These are phyloP conservation scores for Oreochromis mossambicus DNA, from an alignment of 2,797 vertebrate genomes.

Conservation along the genomic window DNA sequence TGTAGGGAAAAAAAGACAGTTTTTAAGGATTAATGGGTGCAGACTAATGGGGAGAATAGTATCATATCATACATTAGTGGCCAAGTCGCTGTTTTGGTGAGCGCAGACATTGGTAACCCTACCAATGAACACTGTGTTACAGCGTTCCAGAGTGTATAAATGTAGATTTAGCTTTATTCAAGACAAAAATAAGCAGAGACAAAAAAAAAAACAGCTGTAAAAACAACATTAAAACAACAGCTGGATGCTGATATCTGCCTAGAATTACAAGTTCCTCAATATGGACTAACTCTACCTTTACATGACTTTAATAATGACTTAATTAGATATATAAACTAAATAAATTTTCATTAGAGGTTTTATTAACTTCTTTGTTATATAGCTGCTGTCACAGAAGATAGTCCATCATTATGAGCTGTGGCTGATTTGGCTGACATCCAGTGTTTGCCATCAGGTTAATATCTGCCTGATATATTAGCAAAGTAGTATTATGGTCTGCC, in stretches of 20 bases:
- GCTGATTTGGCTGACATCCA: not conserved
- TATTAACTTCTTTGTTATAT: not conserved
- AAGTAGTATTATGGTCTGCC: not conserved
- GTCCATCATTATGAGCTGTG: not conserved
- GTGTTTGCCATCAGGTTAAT: not conserved
- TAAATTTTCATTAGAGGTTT: not conserved
- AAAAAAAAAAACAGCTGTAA: not conserved
- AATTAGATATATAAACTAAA: not conserved
- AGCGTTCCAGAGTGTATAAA: not conserved
- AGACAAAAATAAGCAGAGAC: not conserved
- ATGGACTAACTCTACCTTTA: not conserved
- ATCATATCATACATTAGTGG: not conserved
- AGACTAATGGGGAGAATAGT: not conserved
- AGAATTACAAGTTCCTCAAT: not conserved
- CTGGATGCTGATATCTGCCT: not conserved
- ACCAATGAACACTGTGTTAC: accelerated
- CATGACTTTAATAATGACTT: not conserved
- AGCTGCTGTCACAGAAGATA: not conserved
- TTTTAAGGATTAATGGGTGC: not conserved
- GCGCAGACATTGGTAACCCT: not conserved
- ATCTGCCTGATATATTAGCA: constrained; percentile 18
- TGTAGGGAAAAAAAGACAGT: not conserved
- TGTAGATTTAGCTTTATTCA: not conserved
- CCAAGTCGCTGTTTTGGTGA: not conserved
- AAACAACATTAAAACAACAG: not conserved